Evolutionary conservation across 2,797 vertebrate genomes (phyloP), one percentile per base, ranked within the genome.

Genomic region (Gymnopithys bicolor): DNA sequence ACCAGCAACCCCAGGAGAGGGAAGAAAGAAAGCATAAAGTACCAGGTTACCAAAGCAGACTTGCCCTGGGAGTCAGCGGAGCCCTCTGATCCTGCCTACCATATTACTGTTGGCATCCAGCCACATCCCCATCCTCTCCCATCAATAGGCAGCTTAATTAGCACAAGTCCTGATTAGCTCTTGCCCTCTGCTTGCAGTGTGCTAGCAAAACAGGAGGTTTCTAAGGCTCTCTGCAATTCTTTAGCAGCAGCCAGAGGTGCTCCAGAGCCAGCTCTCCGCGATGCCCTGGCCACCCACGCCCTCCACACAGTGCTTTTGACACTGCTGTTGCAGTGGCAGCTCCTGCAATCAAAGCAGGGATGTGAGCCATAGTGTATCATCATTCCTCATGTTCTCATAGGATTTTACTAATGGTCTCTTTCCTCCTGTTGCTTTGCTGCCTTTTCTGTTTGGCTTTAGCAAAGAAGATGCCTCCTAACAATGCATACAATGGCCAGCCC

Each of bases 41-140:
- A 24, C 45, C 45, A 53, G 71, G 53, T 79, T 68, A 53, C 51
- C 84, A 64, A 67, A 77, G 86, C 76, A 68, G 76, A n/a, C 24
- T 39, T 88, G 68, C 80, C 64, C 84, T 19, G 68, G 55, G 52
- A 95, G 84, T 13, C 70, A 55, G 89, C 1, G 0, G 51, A 87
- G 63, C 49, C 39, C 87, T 77, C 37, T 33, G 80, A 48, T 88
- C 83, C 96, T 33, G 15, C 94, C 95, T 76, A 58, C 83, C 66
- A 11, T 81, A 81, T 94, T 88, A 23, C 67, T 79, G 25, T 84
- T 96, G 96, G 95, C 93, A 0, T 46, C 70, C 85, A 67, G 94
- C 96, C 94, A 95, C 83, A 51, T 96, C 94, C 89, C 94, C 74
- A 64, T 96, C 95, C 89, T 95, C 94, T 96, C 85, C 74, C 56